Evolutionary conservation across 1,140 invertebrate genomes (phyloP), one percentile per base, ranked within the genome.

Genomic region (Ostrea denselamellosa): DNA sequence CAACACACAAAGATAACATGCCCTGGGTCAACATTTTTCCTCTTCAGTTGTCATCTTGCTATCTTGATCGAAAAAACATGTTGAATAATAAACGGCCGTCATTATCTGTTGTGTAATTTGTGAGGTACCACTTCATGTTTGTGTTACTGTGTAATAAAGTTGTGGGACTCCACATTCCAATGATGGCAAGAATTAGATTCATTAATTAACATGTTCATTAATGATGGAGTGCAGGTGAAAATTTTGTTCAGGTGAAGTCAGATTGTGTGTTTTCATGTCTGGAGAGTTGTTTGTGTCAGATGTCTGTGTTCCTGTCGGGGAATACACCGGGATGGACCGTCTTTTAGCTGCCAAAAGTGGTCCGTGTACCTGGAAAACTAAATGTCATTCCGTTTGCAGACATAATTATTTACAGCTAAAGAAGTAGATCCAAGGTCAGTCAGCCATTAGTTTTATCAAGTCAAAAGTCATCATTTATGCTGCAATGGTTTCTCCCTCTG

Each of bases 171-270:
- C 9, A 25, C 68, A 77, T 77, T 77, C 68, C 68, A 34, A 28
- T 4, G 68, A 28, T 77, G 68, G 28, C 68, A 77, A 34, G 68
- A 34, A 77, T 77, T 77, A 77, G 68, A 77, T 77, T 77, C 28
- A 25, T 77, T 77, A 22, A 77, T 77, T 77, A 77, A 25, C 28
- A 28, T 28, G 68, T 25, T 77, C 17, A 25, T 77, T 77, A 77
- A 77, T 77, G 68, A 77, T 77, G 68, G 68, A 77, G 68, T 77
- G 68, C 68, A 77, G 25, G 68, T 77, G 58, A 77, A 77, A 77
- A 77, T 77, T 77, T 28, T 22, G 68, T 77, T 28, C 68, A 77
- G 25, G 68, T 77, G 14, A 77, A 28, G 25, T 77, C 68, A 28
- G 68, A 28, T 77, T 77, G 25, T 34, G 25, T 77, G 68, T 9